Evolutionary conservation across 2,797 vertebrate genomes (phyloP).

Genomic region (Todus mexicanus): DNA sequence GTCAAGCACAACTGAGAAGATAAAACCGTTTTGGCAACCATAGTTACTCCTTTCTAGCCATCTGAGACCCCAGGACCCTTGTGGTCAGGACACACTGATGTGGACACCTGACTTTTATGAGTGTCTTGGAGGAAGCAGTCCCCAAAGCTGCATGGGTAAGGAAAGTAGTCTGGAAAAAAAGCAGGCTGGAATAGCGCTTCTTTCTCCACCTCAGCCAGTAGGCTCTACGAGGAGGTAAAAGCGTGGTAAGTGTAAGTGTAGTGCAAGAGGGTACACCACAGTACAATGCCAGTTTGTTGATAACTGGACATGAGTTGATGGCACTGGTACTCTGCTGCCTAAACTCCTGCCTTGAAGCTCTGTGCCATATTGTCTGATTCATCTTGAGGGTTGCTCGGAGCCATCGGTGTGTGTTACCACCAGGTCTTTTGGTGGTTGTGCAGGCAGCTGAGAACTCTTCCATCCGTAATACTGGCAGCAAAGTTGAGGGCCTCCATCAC

Average conservation of each 20-base stretch:
- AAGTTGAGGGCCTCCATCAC: accelerated
- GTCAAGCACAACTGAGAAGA: neutral
- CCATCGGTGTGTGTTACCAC: neutral
- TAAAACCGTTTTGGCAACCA: neutral
- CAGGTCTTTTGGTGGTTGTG: neutral
- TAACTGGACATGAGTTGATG: neutral
- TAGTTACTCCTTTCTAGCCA: neutral
- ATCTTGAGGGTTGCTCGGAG: neutral
- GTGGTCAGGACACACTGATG: neutral
- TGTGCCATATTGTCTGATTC: neutral
- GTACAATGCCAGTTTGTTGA: neutral
- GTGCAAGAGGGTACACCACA: neutral
- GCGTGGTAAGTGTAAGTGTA: neutral
- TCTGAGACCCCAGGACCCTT: neutral
- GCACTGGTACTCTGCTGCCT: neutral
- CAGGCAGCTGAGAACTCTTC: neutral
- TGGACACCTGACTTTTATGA: neutral
- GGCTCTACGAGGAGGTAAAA: neutral
- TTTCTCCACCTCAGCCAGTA: neutral
- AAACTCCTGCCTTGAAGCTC: neutral
- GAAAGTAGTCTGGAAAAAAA: neutral
- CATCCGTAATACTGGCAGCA: neutral
- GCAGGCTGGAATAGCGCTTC: neutral
- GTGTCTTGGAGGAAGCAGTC: neutral
- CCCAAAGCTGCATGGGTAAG: neutral